Evolutionary conservation across 1,140 invertebrate species (phyloP), one percentile per base, ranked within the genome.

Genomic region (Campodea augens): DNA sequence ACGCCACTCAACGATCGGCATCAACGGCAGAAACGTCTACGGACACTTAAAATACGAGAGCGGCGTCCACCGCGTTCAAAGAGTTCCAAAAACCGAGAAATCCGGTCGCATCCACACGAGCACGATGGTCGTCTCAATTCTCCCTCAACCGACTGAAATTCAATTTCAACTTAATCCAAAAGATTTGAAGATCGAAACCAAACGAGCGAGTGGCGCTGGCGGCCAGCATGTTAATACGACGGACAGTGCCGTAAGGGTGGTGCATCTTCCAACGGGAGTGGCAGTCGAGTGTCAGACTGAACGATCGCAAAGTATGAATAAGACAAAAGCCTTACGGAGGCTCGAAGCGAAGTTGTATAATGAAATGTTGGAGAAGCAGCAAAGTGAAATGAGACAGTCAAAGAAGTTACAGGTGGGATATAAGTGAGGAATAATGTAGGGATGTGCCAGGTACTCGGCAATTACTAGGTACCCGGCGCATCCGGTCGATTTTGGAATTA

Each of bases 171-270:
- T 54, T 10, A 44, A 43, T 13, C 45, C 48, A 5, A 38, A 49
- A 43, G 74, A 78, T 60, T 63, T 98, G 3, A 76, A 72, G 54
- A 78, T 96, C 53, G 91, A 98, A 59, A 84, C 86, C 2, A 96
- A 87, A 61, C 65, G 79, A 52, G 74, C 92, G 0, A 77, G 75
- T 54, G 95, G 93, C 2, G 78, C 89, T 1, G 95, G 95, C 1
- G 95, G 95, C 0, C 93, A 98, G 55, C 80, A 90, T 67, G 93
- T 98, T 0, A 98, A 99, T 56, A 95, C 74, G 40, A 93, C 87
- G 0, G 84, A 97, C 51, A 89, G 82, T 55, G 91, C 91, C 15
- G 81, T 97, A 0, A 70, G 93, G 47, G 75, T 98, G 39, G 75
- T 72, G 1, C 91, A 97, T 59, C 50, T 88, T 36, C 89, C 91